These are phyloP conservation scores for Pteronotus mesoamericanus DNA, from an alignment of 2,797 vertebrate species.

Conservation along the genomic window DNA sequence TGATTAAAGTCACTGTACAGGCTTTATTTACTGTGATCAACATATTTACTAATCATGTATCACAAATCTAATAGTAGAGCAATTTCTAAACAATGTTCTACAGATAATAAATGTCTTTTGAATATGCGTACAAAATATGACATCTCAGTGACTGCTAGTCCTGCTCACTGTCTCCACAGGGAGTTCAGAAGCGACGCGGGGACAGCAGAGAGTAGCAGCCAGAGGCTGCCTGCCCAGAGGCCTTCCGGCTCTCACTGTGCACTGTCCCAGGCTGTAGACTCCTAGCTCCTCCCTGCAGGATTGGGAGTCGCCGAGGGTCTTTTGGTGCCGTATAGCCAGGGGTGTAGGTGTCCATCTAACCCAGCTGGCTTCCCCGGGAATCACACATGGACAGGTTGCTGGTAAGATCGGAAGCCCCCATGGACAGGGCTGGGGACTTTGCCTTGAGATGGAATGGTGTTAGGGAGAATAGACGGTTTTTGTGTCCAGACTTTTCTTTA, in stretches of 20 bases:
- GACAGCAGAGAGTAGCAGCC: neutral
- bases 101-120: constrained; percentile 42
- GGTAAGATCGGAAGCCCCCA: neutral
- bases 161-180: neutral
- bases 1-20: neutral
- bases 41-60: constrained; percentile 59
- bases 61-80: constrained; percentile 61
- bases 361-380: neutral
- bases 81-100: constrained; percentile 38
- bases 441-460: neutral
- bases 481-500: neutral
- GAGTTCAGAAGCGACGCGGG: neutral
- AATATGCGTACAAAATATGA: neutral
- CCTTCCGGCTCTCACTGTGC: neutral
- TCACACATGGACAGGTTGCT: neutral
- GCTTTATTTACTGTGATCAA: constrained; percentile 50
- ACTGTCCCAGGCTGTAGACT: neutral
- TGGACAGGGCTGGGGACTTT: neutral
- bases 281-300: neutral
- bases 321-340: neutral
- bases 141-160: neutral
- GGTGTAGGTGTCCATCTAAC: neutral
- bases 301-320: neutral
- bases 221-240: neutral
- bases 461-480: neutral